Conservation (phyloP, 2,797 vertebrate genomes). For the Furcifer pardalis region DNA sequence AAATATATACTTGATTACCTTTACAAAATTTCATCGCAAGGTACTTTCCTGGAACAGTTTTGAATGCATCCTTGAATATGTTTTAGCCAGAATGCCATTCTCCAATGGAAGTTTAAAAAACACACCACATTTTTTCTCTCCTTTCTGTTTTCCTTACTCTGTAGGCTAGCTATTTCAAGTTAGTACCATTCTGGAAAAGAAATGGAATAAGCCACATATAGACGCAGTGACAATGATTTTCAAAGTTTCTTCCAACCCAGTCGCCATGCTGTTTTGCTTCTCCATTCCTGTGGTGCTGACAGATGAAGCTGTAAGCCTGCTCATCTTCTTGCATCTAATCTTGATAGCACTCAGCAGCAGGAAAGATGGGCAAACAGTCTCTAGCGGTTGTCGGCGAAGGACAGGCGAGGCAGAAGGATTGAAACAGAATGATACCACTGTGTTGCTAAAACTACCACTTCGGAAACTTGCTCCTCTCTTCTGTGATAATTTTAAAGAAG, state of each 20-base stretch:
- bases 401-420: constrained; percentile 64
- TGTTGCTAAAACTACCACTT: constrained; percentile 64
- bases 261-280: constrained; percentile 68
- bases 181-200: constrained; percentile 60
- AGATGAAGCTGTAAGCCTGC: constrained; percentile 74
- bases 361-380: constrained; percentile 72
- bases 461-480: constrained; percentile 62
- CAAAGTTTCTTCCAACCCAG: constrained; percentile 54
- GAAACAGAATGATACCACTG: constrained; percentile 66
- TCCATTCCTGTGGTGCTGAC: constrained; percentile 66
- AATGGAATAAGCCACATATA: neutral
- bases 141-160: constrained; percentile 28
- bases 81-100: constrained; percentile 23
- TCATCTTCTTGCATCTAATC: constrained; percentile 70
- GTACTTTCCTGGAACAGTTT: neutral
- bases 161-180: constrained; percentile 60
- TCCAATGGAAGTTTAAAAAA: neutral
- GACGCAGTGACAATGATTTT: constrained; percentile 62
- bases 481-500: constrained; percentile 27
- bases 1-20: neutral
- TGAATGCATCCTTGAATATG: constrained; percentile 10
- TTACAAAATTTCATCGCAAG: neutral
- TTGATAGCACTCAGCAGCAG: constrained; percentile 69
- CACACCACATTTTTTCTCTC: neutral
- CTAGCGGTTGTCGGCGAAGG: constrained; percentile 73